Conservation (phyloP, 2,797 vertebrate species). For the Coregonus sp. region DNA sequence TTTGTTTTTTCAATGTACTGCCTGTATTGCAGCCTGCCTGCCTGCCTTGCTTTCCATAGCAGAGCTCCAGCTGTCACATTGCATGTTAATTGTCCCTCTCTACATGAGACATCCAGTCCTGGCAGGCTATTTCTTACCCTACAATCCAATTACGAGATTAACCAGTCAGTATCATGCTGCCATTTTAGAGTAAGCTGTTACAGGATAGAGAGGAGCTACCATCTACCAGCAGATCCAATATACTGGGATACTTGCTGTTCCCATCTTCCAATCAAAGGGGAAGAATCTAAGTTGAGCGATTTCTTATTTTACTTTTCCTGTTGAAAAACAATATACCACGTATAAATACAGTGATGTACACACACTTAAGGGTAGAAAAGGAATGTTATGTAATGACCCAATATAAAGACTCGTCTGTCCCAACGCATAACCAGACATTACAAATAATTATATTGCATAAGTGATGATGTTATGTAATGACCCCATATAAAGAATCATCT, state of each 20-base stretch:
- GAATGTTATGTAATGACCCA: conserved; percentile 12
- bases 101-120: conserved; percentile 59
- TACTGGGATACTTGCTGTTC: conserved; percentile 24
- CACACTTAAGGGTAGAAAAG: too few species aligned
- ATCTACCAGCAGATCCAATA: conserved; percentile 20
- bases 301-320: too few species aligned
- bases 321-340: too few species aligned
- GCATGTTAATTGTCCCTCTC: conserved; percentile 78
- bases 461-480: conserved; percentile 16
- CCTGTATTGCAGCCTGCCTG: conserved; percentile 24
- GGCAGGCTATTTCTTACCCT: conserved; percentile 77
- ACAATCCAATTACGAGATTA: conserved; percentile 84
- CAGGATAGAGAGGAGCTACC: conserved; percentile 23
- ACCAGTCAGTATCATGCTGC: conserved; percentile 68
- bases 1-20: neutral
- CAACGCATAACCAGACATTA: neutral
- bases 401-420: conserved; percentile 1
- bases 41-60: conserved; percentile 61
- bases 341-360: too few species aligned
- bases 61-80: conserved; percentile 79
- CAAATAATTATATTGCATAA: conserved; percentile 23
- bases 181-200: conserved; percentile 77
- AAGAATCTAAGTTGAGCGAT: neutral
- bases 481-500: conserved; percentile 5
- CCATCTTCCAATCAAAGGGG: conserved; percentile 36